phyloP scores from a whole-genome alignment of 2,888 invertebrate species.

The Netelia virgata region DNA sequence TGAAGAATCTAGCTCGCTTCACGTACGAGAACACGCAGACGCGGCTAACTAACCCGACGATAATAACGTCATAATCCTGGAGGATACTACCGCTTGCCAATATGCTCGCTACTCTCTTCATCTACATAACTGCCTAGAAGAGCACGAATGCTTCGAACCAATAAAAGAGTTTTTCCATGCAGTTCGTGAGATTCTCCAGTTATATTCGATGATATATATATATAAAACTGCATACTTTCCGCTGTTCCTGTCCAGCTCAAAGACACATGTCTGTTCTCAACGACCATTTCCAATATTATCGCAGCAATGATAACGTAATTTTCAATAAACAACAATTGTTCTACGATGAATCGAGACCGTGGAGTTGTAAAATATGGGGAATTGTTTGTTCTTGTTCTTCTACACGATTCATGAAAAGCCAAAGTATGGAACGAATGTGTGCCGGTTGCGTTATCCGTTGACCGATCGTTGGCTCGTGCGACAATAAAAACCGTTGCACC shows the following conservation, averaged over 20 bases:
- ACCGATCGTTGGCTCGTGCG: slow-evolving; percentile 66
- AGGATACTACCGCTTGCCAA: slow-evolving; percentile 80
- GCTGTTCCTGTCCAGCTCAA: slow-evolving; percentile 44
- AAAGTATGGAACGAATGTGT: slow-evolving; percentile 16
- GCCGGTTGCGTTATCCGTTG: slow-evolving; percentile 52
- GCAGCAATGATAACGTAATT: slow-evolving; percentile 28
- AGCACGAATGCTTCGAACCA: slow-evolving; percentile 75
- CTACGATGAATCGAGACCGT: slow-evolving; percentile 1
- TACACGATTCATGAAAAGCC: not conserved
- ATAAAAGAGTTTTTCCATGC: slow-evolving; percentile 75
- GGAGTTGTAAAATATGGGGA: slow-evolving; percentile 2
- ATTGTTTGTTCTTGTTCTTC: slow-evolving; percentile 2
- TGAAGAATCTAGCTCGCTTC: slow-evolving; percentile 76
- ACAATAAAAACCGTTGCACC: slow-evolving; percentile 75
- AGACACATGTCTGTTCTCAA: slow-evolving; percentile 49
- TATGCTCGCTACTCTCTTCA: slow-evolving; percentile 80
- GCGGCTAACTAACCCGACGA: slow-evolving; percentile 72
- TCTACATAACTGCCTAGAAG: slow-evolving; percentile 82
- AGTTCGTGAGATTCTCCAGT: slow-evolving; percentile 31
- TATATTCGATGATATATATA: slow-evolving; percentile 9
- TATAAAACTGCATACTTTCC: slow-evolving; percentile 2
- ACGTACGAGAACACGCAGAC: slow-evolving; percentile 34
- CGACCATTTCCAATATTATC: slow-evolving; percentile 18
- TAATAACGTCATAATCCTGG: slow-evolving; percentile 80
- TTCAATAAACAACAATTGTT: slow-evolving; percentile 46